Evolutionary conservation across 30 jellyfish, hydroid and myxozoan species (phyloP).

Genomic region (Aurelia coerulea): DNA sequence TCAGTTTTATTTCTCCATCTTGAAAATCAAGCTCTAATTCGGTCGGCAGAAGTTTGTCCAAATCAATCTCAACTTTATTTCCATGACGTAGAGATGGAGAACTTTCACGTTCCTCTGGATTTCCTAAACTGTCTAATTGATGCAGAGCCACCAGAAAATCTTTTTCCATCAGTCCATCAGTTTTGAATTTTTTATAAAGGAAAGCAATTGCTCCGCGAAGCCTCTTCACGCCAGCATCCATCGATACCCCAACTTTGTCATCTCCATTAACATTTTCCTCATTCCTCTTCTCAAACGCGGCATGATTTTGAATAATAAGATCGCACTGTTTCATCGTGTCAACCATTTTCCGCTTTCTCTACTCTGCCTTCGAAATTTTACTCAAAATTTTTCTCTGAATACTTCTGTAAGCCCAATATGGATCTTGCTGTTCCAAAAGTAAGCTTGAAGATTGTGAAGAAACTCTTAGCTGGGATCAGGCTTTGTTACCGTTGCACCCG

Average conservation of each 20-base stretch:
- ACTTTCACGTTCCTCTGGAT: conserved; percentile 15
- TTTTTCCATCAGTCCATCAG: conserved; percentile 10
- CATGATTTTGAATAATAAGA: conserved; percentile 18
- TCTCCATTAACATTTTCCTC: not conserved
- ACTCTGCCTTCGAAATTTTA: not conserved
- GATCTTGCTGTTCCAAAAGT: too few relatives aligned
- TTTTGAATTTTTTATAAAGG: conserved; percentile 42
- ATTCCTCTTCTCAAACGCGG: conserved; percentile 1
- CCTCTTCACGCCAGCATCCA: not conserved
- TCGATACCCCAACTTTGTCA: not conserved
- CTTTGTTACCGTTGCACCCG: too few relatives aligned
- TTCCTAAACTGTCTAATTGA: conserved; percentile 1
- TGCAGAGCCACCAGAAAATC: conserved; percentile 17
- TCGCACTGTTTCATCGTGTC: not conserved
- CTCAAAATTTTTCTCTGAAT: not conserved
- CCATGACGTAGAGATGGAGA: not conserved
- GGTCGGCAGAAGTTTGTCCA: conserved; percentile 42
- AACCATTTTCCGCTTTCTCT: not conserved
- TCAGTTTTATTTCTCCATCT: conserved; percentile 45
- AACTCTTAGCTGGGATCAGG: too few relatives aligned
- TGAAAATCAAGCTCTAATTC: conserved; percentile 60
- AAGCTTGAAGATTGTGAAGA: too few relatives aligned
- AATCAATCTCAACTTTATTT: conserved; percentile 10
- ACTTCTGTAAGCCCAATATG: too few relatives aligned
- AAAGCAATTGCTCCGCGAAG: not conserved